phyloP scores from a whole-genome alignment of 2,888 invertebrate species.

The Conops quadrifasciatus region DNA sequence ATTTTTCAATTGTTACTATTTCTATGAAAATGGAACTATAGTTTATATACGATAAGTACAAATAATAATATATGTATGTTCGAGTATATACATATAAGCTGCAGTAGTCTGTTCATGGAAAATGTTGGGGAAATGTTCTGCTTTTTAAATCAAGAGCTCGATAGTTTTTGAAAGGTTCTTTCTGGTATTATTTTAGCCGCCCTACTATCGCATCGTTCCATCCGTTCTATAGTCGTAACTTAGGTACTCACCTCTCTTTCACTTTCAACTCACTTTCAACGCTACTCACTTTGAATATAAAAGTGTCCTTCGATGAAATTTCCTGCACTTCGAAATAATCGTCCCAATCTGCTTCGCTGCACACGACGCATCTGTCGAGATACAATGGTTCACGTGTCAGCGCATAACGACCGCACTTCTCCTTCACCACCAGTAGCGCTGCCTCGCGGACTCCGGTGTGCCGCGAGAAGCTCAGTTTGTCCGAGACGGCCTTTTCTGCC shows the following conservation, averaged over 20 bases:
- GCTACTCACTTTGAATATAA: conserved; percentile 85
- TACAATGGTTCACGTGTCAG: conserved; percentile 89
- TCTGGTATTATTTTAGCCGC: too few species aligned
- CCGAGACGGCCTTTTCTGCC: conserved; percentile 71
- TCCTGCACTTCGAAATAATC: conserved; percentile 97
- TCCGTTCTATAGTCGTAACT: too few species aligned
- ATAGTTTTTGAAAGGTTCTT: too few species aligned
- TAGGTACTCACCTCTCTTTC: neutral
- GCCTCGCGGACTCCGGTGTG: conserved; percentile 85
- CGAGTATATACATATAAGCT: too few species aligned
- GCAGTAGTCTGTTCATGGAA: too few species aligned
- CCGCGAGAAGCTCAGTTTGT: conserved; percentile 74
- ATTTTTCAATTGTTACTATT: neutral
- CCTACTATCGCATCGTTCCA: too few species aligned
- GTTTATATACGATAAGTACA: too few species aligned
- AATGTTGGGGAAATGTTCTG: too few species aligned
- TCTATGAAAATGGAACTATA: too few species aligned
- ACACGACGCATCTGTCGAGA: conserved; percentile 88
- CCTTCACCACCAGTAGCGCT: conserved; percentile 85
- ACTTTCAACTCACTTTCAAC: neutral
- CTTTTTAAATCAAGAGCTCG: too few species aligned
- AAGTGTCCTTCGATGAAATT: conserved; percentile 90
- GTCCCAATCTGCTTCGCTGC: conserved; percentile 87
- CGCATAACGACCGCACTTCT: conserved; percentile 88
- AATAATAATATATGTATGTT: too few species aligned